Percentiles rank a stretch among this genome's conserved stretches.
Conservation (phyloP, 2,113 vertebrate species). For the Antidorcas marsupialis region DNA sequence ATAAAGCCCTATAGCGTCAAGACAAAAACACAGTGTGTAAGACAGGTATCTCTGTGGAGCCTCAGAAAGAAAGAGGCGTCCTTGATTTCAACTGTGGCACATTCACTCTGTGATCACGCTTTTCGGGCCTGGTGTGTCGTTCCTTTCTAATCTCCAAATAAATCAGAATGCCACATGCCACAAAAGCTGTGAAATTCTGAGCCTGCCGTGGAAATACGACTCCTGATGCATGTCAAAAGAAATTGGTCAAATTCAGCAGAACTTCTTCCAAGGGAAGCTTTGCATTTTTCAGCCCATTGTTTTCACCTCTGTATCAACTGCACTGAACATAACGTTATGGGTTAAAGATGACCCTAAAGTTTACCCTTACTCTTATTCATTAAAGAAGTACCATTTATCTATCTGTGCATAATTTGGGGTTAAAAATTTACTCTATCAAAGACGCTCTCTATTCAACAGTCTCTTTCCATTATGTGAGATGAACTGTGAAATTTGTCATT, state of each 20-base stretch:
- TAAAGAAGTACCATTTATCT: conserved; percentile 28
- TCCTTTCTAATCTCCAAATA: conserved; percentile 42
- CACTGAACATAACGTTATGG: neutral
- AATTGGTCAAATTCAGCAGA: conserved; percentile 52
- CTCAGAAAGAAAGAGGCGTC: neutral
- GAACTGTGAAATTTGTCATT: conserved; percentile 36
- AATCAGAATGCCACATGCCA: conserved; percentile 59
- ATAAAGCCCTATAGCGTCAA: neutral
- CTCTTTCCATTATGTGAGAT: neutral
- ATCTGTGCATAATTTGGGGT: neutral
- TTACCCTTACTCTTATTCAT: conserved; percentile 28
- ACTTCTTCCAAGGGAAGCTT: neutral
- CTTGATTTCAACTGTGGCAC: neutral
- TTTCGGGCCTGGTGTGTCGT: neutral
- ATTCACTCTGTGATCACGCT: neutral
- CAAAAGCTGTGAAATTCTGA: conserved; percentile 54
- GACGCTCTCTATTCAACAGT: neutral
- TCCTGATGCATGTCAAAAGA: conserved; percentile 20
- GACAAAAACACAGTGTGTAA: neutral
- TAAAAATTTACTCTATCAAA: conserved; percentile 31
- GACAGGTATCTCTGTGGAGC: neutral
- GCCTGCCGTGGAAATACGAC: conserved; percentile 23
- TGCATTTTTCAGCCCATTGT: conserved; percentile 13
- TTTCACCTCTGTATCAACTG: neutral
- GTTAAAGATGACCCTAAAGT: neutral